Base-by-base conservation (phyloP, 2,113 vertebrate species). In the Antechinus flavipes region DNA sequence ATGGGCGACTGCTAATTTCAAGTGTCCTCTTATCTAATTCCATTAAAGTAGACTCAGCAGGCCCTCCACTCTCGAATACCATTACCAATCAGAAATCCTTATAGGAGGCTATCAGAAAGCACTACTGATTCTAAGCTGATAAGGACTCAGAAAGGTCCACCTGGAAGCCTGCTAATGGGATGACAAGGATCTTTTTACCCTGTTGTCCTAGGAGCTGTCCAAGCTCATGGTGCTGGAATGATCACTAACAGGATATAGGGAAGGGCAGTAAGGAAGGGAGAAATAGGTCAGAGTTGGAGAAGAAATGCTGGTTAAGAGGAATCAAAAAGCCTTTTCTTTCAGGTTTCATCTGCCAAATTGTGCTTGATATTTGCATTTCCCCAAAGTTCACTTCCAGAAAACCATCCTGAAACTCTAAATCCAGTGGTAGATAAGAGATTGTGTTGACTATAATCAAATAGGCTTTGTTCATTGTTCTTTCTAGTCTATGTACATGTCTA, bases 341-440 rank as follows among this genome's bases (percentile, higher is more conserved):
- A 96, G 95, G 96, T 98, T 98, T 98, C 97, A 98, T 98, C 98
- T 97, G 93, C 97, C 98, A 98, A 98, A 98, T 98, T 98, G 98
- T 98, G 98, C 98, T 98, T 99, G 98, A 98, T 98, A 98, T 98
- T 98, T 98, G 98, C 97, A 98, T 98, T 98, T 98, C 98, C 98
- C 98, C 96, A 96, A 98, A 97, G 98, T 97, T 61, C 10, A 68
- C 97, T 98, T 97, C 98, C 19, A 47, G 97, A 98, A 98, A 98
- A 98, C 98, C 92, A 52, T 94, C 96, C 97, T 98, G 98, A 98
- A 98, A 98, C 96, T 94, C 97, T 97, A 95, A 96, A 97, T 97
- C 97, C 54, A 5, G 97, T 97, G 97, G 97, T 95, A 98, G 49
- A 49, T 49, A 49, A 49, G 49, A 49, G 49, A 5, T 56, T 97